Conservation (phyloP, 1,140 invertebrate species). For the Trichogramma pretiosum region DNA sequence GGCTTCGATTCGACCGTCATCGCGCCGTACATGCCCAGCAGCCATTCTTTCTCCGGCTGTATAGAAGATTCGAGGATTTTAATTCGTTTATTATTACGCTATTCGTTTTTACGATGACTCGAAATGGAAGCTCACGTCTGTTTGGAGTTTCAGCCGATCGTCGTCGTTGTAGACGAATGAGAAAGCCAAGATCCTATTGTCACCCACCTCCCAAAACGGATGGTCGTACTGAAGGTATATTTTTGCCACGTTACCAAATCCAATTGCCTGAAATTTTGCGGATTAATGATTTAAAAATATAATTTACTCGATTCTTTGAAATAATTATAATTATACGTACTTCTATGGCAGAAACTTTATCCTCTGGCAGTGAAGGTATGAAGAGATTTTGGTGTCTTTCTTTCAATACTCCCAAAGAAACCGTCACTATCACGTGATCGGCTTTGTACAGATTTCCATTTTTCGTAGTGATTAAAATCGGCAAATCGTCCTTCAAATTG, state of each 20-base stretch:
- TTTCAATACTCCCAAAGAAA: conserved; percentile 62
- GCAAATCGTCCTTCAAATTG: conserved; percentile 18
- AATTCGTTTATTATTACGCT: too few relatives aligned
- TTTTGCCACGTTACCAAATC: conserved; percentile 53
- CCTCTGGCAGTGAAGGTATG: conserved; percentile 49
- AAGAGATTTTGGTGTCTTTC: conserved; percentile 51
- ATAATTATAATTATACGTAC: conserved; percentile 22
- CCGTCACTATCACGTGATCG: conserved; percentile 60
- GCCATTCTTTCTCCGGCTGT: conserved; percentile 47
- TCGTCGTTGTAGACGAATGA: conserved; percentile 46
- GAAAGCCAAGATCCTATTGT: conserved; percentile 40
- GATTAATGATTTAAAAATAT: too few relatives aligned
- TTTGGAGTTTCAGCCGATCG: conserved; percentile 32
- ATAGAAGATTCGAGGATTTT: too few relatives aligned
- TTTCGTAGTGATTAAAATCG: conserved; percentile 45
- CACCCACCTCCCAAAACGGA: conserved; percentile 49
- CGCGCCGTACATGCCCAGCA: conserved; percentile 54
- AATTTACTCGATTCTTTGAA: too few relatives aligned
- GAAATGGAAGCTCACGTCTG: conserved; percentile 21
- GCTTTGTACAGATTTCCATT: conserved; percentile 51
- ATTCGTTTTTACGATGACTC: too few relatives aligned
- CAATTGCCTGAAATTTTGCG: conserved; percentile 39
- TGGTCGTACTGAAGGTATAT: conserved; percentile 60
- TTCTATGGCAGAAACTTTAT: conserved; percentile 54
- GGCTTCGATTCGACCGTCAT: conserved; percentile 55